Percentiles rank a stretch among this genome's conserved stretches.
These are phyloP conservation scores for Osmerus mordax DNA, from an alignment of 2,113 vertebrate genomes.

Conservation along the genomic window DNA sequence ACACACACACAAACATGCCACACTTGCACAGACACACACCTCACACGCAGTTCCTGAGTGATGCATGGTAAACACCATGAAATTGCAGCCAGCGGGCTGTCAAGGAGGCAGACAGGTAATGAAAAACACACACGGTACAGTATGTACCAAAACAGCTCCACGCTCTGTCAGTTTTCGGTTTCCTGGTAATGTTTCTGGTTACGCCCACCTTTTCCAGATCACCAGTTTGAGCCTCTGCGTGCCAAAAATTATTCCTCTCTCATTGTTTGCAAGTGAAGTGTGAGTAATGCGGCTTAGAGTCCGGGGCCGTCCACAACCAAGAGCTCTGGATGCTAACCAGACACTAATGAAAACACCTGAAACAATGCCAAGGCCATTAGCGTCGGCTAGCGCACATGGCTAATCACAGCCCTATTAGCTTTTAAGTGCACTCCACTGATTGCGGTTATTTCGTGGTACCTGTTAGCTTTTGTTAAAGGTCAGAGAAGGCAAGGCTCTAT, in stretches of 20 bases:
- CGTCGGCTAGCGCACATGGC: slow-evolving; percentile 43
- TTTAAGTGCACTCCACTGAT: slow-evolving; percentile 45
- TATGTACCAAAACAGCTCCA: slow-evolving; percentile 14
- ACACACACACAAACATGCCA: slow-evolving; percentile 19
- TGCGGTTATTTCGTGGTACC: slow-evolving; percentile 28
- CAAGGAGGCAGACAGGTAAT: slow-evolving; percentile 36
- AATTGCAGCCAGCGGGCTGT: slow-evolving; percentile 37
- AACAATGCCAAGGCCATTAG: slow-evolving; percentile 53
- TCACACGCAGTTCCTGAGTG: slow-evolving; percentile 9
- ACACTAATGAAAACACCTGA: slow-evolving; percentile 66
- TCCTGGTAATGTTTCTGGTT: slow-evolving; percentile 49
- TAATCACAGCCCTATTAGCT: slow-evolving; percentile 55
- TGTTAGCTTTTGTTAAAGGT: slow-evolving; percentile 25
- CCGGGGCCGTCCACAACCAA: slow-evolving; percentile 50
- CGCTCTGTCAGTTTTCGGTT: slow-evolving; percentile 41
- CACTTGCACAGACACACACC: neutral
- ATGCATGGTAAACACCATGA: slow-evolving; percentile 30
- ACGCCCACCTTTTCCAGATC: slow-evolving; percentile 47
- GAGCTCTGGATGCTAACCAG: slow-evolving; percentile 54
- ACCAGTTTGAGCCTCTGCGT: slow-evolving; percentile 28
- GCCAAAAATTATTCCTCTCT: slow-evolving; percentile 47
- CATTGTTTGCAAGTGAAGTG: slow-evolving; percentile 53
- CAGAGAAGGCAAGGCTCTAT: slow-evolving; percentile 6
- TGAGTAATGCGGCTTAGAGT: slow-evolving; percentile 41
- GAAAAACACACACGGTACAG: slow-evolving; percentile 33